Evolutionary conservation across 2,888 invertebrate species (phyloP), one percentile per base, ranked within the genome.

Genomic region (Myopa tessellatipennis): DNA sequence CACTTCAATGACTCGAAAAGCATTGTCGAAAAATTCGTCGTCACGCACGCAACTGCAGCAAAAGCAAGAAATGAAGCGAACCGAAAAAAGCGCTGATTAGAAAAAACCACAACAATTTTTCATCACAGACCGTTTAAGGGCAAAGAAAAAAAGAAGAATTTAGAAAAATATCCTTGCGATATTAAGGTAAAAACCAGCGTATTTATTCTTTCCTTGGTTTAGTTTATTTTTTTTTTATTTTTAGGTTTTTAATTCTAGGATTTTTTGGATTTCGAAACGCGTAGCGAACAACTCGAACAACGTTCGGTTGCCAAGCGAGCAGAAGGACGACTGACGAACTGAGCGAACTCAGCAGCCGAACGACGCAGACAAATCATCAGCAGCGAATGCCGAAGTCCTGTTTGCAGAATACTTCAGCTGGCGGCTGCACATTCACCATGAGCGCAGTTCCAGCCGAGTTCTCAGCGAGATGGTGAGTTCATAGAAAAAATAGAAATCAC

Each of bases 271-370:
- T 26, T 26, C 2, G 26, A 26, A 26, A 26, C 26, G 2, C 26
- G 26, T 26, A 26, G 26, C 18, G 16, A 50, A 61, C 18, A 61
- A 58, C 16, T 73, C 63, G 40, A 73, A 40, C 38, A 58, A 74
- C 67, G 67, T 67, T 67, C 74, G 67, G 12, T 36, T 52, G 55
- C 67, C 18, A 74, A 67, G 74, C 67, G 67, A 74, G 74, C 74
- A 74, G 67, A 74, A 67, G 52, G 74, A 67, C 74, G 74, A 74
- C 74, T 74, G 74, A 74, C 58, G 58, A 74, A 67, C n/a, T 36
- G n/a, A 67, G 58, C 18, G 70, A 18, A 55, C 55, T 8, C 16
- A 52, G 55, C 26, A 55, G 67, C 67, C 67, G 40, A 55, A 34
- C 55, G 34, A 70, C 14, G 50, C 40, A 10, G 55, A 70, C 12